Conservation (phyloP, 2,888 invertebrate species). For the Uloborus plumipes region DNA sequence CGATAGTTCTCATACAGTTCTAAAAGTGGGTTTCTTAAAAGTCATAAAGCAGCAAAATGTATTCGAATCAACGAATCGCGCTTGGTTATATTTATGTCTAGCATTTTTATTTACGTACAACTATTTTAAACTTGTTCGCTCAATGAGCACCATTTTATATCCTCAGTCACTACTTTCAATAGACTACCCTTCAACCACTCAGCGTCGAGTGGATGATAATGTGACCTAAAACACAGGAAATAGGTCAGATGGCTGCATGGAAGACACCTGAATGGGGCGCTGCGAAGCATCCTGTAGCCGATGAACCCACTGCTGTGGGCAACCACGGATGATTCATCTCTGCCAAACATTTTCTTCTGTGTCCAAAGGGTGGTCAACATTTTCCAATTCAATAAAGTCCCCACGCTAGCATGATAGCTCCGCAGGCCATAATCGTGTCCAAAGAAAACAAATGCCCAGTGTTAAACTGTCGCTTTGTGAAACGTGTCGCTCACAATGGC, state of each 20-base stretch:
- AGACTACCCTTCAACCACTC: too few relatives aligned
- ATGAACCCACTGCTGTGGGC: slow-evolving; percentile 16
- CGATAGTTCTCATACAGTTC: too few relatives aligned
- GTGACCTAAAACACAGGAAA: slow-evolving; percentile 42
- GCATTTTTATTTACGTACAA: too few relatives aligned
- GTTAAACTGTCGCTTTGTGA: slow-evolving; percentile 15
- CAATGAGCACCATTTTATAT: too few relatives aligned
- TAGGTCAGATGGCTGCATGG: slow-evolving; percentile 38
- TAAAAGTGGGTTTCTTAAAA: too few relatives aligned
- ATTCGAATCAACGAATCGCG: too few relatives aligned
- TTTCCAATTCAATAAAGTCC: slow-evolving; percentile 1
- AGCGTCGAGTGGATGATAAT: not conserved
- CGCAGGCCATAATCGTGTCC: slow-evolving; percentile 11
- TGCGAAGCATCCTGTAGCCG: slow-evolving; percentile 30
- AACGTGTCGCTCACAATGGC: not conserved
- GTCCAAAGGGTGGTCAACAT: slow-evolving; percentile 31
- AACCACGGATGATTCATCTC: too few relatives aligned
- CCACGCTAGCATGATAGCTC: slow-evolving; percentile 2
- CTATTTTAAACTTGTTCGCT: too few relatives aligned
- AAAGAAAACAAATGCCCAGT: not conserved
- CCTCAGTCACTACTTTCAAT: too few relatives aligned
- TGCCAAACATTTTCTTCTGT: not conserved
- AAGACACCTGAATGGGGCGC: slow-evolving; percentile 28
- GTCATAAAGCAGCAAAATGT: too few relatives aligned
- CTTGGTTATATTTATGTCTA: too few relatives aligned